Conservation (phyloP, 2,888 invertebrate genomes). For the Perizoma affinitatum region DNA sequence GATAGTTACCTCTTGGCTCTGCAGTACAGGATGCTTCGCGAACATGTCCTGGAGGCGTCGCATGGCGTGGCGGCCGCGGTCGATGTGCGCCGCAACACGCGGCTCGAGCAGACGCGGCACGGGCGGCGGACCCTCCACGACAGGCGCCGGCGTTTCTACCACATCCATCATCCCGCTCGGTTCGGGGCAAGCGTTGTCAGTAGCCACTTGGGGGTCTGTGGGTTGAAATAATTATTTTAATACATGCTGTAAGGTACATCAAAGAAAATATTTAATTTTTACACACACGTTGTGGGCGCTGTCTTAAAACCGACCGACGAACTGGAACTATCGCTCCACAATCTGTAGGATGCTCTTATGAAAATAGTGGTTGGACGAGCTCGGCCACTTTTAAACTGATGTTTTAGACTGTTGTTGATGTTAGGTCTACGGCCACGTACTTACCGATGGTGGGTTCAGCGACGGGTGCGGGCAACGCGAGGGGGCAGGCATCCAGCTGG, state of each 20-base stretch:
- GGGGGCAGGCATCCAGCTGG: constrained; percentile 48
- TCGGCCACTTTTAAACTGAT: too few relatives aligned
- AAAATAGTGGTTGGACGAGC: too few relatives aligned
- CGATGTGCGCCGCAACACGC: constrained; percentile 90
- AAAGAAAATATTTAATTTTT: too few relatives aligned
- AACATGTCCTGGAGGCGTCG: constrained; percentile 91
- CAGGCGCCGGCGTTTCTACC: constrained; percentile 17
- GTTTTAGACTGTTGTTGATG: too few relatives aligned
- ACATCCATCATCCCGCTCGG: constrained; percentile 8
- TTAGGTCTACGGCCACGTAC: too few relatives aligned
- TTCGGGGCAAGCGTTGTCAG: constrained; percentile 14
- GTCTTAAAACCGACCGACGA: too few relatives aligned
- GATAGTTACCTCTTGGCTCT: constrained; percentile 86
- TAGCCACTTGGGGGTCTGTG: constrained; percentile 11
- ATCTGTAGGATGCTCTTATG: too few relatives aligned
- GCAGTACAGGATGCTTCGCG: constrained; percentile 89
- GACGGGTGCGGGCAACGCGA: constrained; percentile 39
- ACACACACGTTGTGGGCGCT: too few relatives aligned
- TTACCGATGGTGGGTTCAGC: constrained; percentile 25
- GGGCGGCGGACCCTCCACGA: constrained; percentile 19
- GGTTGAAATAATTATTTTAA: background rate
- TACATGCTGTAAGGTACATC: too few relatives aligned
- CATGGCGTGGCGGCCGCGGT: constrained; percentile 90
- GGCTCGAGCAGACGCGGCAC: constrained; percentile 81
- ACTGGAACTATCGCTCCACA: too few relatives aligned